Evolutionary conservation across 2,797 vertebrate species (phyloP), one percentile per base, ranked within the genome.

Genomic region (Podarcis lilfordi): DNA sequence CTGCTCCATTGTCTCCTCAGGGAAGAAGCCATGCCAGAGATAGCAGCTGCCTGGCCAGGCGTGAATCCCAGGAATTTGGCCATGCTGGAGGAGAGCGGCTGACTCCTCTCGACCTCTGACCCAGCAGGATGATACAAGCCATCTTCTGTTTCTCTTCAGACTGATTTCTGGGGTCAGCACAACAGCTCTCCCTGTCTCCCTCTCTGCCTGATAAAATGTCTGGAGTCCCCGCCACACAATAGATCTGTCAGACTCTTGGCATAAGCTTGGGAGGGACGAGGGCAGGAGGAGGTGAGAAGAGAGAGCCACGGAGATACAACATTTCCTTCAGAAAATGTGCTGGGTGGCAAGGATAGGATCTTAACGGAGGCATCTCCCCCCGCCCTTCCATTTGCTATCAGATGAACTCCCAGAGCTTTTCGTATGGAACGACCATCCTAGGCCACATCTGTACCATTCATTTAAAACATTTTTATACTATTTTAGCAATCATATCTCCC

Each of bases 71-170:
- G 97, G 96, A 97, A 97, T 96, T 93, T 89, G 93, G 91, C 66
- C 61, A 66, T 0, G 13, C 89, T 88, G 96, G 93, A 96, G 96
- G 95, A 91, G 96, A 96, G 96, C 85, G 95, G 96, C 97, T 97
- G 96, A 95, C 97, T 97, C 97, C 93, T 93, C 95, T 88, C 87
- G 96, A 96, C 98, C 98, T 97, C 94, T 97, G 97, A 97, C 97
- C 97, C 91, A 40, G 88, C 86, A 55, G 95, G 95, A 97, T 97
- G 96, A 95, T 96, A 97, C 96, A 96, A 98, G 95, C 96, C 95
- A 92, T 97, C 97, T 96, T 97, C 96, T 98, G 97, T 98, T 98
- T 97, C 98, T 98, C 94, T 96, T 97, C 97, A 96, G 93, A 93
- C 96, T 96, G 96, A 97, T 96, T 94, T 64, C 96, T 91, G 94